Evolutionary conservation across 2,797 vertebrate species (phyloP).

Genomic region (Erethizon dorsatum): DNA sequence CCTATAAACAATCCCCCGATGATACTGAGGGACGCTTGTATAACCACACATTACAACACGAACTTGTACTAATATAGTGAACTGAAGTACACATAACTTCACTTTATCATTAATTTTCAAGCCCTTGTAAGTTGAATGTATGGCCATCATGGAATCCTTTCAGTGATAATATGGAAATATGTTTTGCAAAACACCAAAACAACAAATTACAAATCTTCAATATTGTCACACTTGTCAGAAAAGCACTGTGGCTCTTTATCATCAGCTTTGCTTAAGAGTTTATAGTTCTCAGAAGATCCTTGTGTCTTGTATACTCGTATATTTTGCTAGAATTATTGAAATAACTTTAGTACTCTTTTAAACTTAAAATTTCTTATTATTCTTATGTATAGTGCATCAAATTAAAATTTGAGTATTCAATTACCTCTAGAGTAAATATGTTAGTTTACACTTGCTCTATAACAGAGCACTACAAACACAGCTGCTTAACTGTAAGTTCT

Average conservation of each 20-base stretch:
- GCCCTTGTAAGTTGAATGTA: not conserved
- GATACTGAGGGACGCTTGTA: not conserved
- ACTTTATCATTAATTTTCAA: slow-evolving; percentile 27
- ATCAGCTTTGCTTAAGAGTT: not conserved
- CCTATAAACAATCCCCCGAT: not conserved
- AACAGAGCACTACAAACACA: not conserved
- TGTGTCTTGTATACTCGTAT: not conserved
- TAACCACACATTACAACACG: not conserved
- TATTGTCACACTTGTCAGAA: not conserved
- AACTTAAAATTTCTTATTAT: not conserved
- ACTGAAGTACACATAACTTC: not conserved
- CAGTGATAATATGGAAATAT: not conserved
- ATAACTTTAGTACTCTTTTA: not conserved
- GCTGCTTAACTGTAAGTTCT: not conserved
- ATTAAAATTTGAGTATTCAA: not conserved
- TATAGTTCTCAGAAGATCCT: not conserved
- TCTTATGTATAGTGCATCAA: not conserved
- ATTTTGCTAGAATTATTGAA: slow-evolving; percentile 27
- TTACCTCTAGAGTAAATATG: not conserved
- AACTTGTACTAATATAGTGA: not conserved
- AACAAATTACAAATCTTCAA: not conserved
- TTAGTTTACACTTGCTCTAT: not conserved
- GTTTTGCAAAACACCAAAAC: not conserved
- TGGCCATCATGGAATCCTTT: not conserved
- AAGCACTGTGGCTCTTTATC: not conserved